Base-by-base conservation (phyloP, 2,888 invertebrate genomes). In the Drosophila paramelanica region DNA sequence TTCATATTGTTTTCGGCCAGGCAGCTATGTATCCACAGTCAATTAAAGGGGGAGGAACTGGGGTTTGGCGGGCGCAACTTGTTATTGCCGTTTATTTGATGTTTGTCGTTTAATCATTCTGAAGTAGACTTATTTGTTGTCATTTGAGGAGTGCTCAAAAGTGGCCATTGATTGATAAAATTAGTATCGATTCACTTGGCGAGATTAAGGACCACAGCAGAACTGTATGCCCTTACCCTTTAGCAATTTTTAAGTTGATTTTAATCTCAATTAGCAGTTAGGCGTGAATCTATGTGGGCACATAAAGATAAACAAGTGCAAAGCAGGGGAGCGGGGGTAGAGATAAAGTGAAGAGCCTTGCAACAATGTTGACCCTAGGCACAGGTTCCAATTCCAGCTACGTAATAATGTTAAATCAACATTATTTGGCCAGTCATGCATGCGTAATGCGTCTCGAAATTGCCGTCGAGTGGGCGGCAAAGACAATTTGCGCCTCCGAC, bases 401-500 rank as follows among this genome's bases (percentile, higher is more conserved):
- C 68, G 79, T 89, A 89, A 86, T 90, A 90, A 89, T 90, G 86
- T 86, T 89, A 90, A 90, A 91, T 90, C 91, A 90, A 90, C 90
- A 91, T 91, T 91, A 90, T 90, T 90, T 89, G 88, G 88, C 74
- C 90, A 88, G 76, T 78, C 91, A 90, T 91, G 90, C 91, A 91
- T 91, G 88, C 78, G 73, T 90, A 90, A 90, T 91, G 80, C 79
- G 80, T 82, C 80, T 82, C 85, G 84, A 80, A 88, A 80, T 86
- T 80, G 86, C 77, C 27, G 42, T 46, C 80, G 38, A 20, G 62
- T 27, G 33, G 49, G 45, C 5, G 51, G 52, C 52, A 83, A 83
- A 83, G 87, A 81, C 80, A 86, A 80, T 86, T 86, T 86, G 73
- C 60, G 47, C 68, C 83, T 66, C 67, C 67, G 67, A 39, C 74